phyloP scores from a whole-genome alignment of 1,140 invertebrate species.

The Lasaia peninsularis region DNA sequence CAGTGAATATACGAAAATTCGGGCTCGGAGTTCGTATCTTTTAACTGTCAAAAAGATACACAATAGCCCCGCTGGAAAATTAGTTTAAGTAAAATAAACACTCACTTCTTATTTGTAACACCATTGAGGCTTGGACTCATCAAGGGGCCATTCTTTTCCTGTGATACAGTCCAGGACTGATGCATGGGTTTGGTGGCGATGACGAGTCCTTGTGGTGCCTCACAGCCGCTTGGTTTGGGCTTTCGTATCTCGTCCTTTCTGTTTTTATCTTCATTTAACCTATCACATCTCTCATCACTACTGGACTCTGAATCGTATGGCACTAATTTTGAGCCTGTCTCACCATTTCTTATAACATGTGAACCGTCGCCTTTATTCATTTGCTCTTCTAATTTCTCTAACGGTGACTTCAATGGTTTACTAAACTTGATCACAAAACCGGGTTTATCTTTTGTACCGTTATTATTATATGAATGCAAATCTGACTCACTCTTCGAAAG shows the following conservation, averaged over 20 bases:
- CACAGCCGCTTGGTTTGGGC: conserved; percentile 48
- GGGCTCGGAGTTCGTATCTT: too few species aligned
- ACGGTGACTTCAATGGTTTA: conserved; percentile 50
- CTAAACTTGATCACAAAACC: conserved; percentile 44
- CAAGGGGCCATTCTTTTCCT: conserved; percentile 54
- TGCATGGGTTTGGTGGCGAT: conserved; percentile 70
- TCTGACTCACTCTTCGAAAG: conserved; percentile 52
- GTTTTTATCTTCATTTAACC: conserved; percentile 37
- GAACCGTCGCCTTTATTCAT: conserved; percentile 55
- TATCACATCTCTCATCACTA: conserved; percentile 50
- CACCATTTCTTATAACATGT: conserved; percentile 44
- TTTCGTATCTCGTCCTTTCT: conserved; percentile 33
- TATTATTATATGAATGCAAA: conserved; percentile 28
- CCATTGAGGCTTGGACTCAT: conserved; percentile 70
- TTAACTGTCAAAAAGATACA: too few species aligned
- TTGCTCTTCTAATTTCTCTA: conserved; percentile 67
- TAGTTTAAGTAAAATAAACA: conserved; percentile 15
- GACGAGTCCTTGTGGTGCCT: conserved; percentile 44
- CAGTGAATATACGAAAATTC: too few species aligned
- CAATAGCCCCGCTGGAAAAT: too few species aligned
- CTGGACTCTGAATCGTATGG: conserved; percentile 71
- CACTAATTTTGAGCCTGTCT: conserved; percentile 48
- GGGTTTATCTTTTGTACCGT: conserved; percentile 50
- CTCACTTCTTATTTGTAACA: conserved; percentile 69
- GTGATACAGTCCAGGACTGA: conserved; percentile 75